These are phyloP conservation scores for Sapayoa aenigma DNA, from an alignment of 2,113 vertebrate species.

Conservation along the genomic window DNA sequence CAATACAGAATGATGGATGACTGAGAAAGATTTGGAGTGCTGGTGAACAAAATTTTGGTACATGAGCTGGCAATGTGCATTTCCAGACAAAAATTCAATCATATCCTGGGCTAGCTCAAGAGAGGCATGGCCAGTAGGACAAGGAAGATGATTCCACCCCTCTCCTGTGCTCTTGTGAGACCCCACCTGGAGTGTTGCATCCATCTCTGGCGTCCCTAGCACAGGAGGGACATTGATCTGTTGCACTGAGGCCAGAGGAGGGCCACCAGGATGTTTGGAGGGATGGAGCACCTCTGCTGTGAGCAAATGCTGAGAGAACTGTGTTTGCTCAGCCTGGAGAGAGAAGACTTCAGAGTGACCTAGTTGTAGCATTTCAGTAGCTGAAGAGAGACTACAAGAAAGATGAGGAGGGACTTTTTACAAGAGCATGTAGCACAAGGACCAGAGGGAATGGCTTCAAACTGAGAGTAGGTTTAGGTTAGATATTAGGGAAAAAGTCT, in stretches of 20 bases:
- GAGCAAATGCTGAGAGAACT: background rate
- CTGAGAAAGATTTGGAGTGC: background rate
- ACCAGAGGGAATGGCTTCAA: background rate
- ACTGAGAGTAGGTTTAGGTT: background rate
- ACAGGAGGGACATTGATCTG: background rate
- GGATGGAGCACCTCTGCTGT: background rate
- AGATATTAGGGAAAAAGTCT: background rate
- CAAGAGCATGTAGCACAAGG: background rate
- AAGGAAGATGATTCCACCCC: background rate
- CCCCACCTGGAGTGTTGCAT: background rate
- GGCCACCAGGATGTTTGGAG: background rate
- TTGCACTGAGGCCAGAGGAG: background rate
- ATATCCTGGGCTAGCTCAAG: background rate
- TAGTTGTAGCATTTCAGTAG: background rate
- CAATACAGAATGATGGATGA: background rate
- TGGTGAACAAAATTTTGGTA: accelerated
- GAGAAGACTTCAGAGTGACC: background rate
- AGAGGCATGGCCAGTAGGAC: accelerated
- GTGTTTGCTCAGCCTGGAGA: background rate
- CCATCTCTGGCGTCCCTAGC: background rate
- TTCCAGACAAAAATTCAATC: background rate
- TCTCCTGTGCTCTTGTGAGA: background rate
- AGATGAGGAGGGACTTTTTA: background rate
- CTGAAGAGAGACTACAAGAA: background rate
- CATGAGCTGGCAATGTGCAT: background rate